Evolutionary conservation across 2,797 vertebrate genomes (phyloP).

Genomic region (Harpagifer antarcticus): DNA sequence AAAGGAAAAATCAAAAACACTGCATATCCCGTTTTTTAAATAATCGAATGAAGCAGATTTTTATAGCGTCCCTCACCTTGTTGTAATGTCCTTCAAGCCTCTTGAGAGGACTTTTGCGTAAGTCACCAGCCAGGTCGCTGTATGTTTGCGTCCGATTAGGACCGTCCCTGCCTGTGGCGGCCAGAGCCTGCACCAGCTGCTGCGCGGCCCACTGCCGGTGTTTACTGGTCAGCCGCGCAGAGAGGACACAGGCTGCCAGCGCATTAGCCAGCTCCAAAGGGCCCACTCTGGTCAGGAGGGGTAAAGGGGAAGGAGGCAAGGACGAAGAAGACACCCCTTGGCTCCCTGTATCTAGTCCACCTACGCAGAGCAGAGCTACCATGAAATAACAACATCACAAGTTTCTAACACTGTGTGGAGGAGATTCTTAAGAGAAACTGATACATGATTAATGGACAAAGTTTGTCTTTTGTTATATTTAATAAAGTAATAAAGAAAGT

Average conservation of each 20-base stretch:
- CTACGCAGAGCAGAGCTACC: not conserved
- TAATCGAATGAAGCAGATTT: not conserved
- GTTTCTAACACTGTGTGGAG: not conserved
- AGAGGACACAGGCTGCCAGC: constrained; percentile 86
- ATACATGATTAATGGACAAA: too few relatives aligned
- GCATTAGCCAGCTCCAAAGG: constrained; percentile 88
- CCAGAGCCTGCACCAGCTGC: constrained; percentile 86
- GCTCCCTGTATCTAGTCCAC: constrained; percentile 67
- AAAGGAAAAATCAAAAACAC: not conserved
- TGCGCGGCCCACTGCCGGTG: constrained; percentile 88
- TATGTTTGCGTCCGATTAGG: constrained; percentile 83
- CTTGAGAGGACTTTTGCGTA: constrained; percentile 85
- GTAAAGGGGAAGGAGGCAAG: constrained; percentile 70
- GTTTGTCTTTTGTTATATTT: too few relatives aligned
- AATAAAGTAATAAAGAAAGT: too few relatives aligned
- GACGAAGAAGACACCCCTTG: constrained; percentile 65
- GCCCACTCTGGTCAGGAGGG: constrained; percentile 78
- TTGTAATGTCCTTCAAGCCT: constrained; percentile 87
- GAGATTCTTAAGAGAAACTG: too few relatives aligned
- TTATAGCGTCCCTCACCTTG: constrained; percentile 73
- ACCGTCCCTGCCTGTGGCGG: constrained; percentile 79
- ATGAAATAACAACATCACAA: constrained; percentile 3
- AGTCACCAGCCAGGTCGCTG: constrained; percentile 86
- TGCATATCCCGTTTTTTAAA: not conserved
- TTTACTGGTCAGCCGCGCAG: constrained; percentile 81